These are phyloP conservation scores for Haemorhous mexicanus DNA, from an alignment of 2,113 vertebrate genomes.

Conservation along the genomic window DNA sequence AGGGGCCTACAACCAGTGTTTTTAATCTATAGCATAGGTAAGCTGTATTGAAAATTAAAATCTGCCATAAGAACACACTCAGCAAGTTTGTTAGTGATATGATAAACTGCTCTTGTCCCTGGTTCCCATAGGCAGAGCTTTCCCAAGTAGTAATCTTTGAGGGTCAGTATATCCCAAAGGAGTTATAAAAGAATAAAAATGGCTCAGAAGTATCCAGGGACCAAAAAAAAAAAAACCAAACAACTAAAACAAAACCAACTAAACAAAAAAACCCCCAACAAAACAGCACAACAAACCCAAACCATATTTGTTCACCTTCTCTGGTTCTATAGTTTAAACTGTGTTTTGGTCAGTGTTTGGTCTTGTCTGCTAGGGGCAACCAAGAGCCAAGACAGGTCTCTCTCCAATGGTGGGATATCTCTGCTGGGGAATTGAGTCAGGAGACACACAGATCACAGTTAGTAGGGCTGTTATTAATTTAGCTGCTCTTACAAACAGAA, in stretches of 20 bases:
- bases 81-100: neutral
- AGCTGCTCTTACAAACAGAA: neutral
- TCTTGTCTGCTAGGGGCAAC: neutral
- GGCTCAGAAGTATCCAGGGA: neutral
- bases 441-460: neutral
- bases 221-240: neutral
- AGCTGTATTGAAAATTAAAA: neutral
- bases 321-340: neutral
- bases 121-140: neutral
- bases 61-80: neutral
- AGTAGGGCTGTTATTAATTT: neutral
- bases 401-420: neutral
- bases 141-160: neutral
- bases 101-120: neutral
- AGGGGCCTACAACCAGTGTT: neutral
- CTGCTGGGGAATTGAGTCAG: neutral
- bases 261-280: neutral
- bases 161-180: neutral
- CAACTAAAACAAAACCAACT: too few species aligned
- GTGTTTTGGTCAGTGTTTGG: neutral
- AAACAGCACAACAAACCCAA: neutral
- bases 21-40: neutral
- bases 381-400: neutral
- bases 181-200: neutral
- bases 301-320: neutral